Evolutionary conservation across 1,140 invertebrate genomes (phyloP), one percentile per base, ranked within the genome.

Genomic region (Tetragnatha versicolor): DNA sequence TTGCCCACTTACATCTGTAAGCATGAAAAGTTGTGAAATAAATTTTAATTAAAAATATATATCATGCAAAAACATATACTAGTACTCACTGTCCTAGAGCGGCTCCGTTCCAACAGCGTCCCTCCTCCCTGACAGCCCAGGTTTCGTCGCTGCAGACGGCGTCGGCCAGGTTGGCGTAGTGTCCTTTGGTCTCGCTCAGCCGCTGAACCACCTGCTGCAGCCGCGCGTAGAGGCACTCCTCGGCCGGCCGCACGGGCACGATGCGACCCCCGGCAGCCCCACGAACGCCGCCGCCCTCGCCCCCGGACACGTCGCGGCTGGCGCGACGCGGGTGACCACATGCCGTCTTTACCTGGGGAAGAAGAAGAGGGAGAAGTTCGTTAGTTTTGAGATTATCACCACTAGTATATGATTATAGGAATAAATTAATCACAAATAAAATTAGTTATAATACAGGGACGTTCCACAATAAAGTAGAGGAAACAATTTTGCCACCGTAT

Each of bases 101-200:
- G 12, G 7, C 17, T 14, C 76, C 77, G 35, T 73, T 78, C 80
- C 76, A 73, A 25, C 80, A 93, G 27, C 79, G 76, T 25, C 89
- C 89, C 37, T 88, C 88, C 37, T 81, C 51, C 33, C 76, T 3
- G 14, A 80, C 79, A 7, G 76, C 77, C 75, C 89, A 88, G 6
- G 87, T 87, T 39, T 87, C 86, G 76, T 88, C 88, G 5, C 89
- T 89, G 84, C 92, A 93, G 42, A 93, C 86, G 42, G 88, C 87
- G 83, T 92, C 91, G 1, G 91, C 90, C 5, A 93, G 84, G 72
- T 89, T 89, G 25, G 87, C 88, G 82, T 92, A 93, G 82, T 93
- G 91, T 63, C 90, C 90, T 79, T 90, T 90, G 17, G 89, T 92
- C 79, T 89, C 88, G n/a, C 88, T 87, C 47, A 92, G 87, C 31